Percentiles rank a stretch among this genome's conserved stretches.
Evolutionary conservation across 2,113 vertebrate genomes (phyloP).

Genomic region (Eudorcas thomsonii): DNA sequence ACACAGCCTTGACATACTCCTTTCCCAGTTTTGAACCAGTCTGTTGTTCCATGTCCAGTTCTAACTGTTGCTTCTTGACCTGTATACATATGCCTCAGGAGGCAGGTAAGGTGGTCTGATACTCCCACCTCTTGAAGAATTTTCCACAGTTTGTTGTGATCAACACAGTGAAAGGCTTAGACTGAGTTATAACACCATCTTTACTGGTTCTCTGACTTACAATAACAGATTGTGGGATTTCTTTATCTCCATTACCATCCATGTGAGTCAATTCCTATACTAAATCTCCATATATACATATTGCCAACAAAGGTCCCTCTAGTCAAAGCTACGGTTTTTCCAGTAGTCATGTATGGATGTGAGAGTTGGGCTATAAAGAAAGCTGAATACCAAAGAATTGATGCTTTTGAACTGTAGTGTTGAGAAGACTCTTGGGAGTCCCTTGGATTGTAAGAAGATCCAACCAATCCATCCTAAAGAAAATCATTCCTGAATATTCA

Average conservation of each 20-base stretch:
- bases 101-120: background rate
- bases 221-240: background rate
- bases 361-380: background rate
- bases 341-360: background rate
- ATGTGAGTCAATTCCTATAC: background rate
- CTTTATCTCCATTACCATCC: background rate
- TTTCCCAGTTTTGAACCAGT: background rate
- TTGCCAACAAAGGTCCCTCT: background rate
- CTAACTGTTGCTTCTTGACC: background rate
- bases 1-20: background rate
- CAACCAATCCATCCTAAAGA: background rate
- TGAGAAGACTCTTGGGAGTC: background rate
- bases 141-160: background rate
- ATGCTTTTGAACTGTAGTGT: background rate
- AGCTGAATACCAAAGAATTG: background rate
- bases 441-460: background rate
- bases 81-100: background rate
- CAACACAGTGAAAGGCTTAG: background rate
- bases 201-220: background rate
- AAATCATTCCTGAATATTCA: background rate
- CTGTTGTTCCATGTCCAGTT: background rate
- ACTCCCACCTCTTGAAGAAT: background rate
- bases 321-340: background rate
- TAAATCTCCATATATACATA: background rate
- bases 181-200: background rate